Base-by-base conservation (phyloP, 1,140 invertebrate species). In the Alviniconcha marisindica region DNA sequence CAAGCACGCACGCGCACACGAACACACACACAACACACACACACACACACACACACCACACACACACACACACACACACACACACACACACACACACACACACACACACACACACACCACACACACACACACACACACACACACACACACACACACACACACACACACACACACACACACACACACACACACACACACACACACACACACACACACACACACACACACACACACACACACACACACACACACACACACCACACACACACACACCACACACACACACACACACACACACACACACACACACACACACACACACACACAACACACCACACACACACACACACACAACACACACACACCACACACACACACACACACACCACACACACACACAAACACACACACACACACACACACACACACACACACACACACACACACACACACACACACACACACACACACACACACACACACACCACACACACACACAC, bases 11-110 rank as follows among this genome's bases (percentile, higher is more conserved):
- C 54, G 28, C 54, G 28, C 54, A 60, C 54, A 5, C 5, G 28
- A 18, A 60, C 4, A 60, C 54, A 60, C 54, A 60, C 54, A 60
- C 1, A 60, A 60, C 54, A 60, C 54, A 60, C 54, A 60, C 1
- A 60, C 54, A 60, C 54, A 60, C 54, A 60, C 54, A 60, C 54
- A 60, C 54, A 60, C 54, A 24, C 54, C 54, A 21, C 54, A 60
- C 54, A 60, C 14, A 60, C 14, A 60, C 21, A 24, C 12, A 60
- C 54, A 60, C 54, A 21, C 21, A 60, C 54, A 0, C 0, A 24
- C 21, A 60, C 54, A 60, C 12, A 24, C 54, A 60, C 54, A 60
- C 54, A 60, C 54, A 60, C 21, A 60, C 21, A 60, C 54, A 24
- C 54, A 15, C 54, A 60, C 21, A 60, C 54, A 15, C 54, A 60